These are phyloP conservation scores for Agrilus cyanescens DNA, from an alignment of 2,888 invertebrate species.

Conservation along the genomic window DNA sequence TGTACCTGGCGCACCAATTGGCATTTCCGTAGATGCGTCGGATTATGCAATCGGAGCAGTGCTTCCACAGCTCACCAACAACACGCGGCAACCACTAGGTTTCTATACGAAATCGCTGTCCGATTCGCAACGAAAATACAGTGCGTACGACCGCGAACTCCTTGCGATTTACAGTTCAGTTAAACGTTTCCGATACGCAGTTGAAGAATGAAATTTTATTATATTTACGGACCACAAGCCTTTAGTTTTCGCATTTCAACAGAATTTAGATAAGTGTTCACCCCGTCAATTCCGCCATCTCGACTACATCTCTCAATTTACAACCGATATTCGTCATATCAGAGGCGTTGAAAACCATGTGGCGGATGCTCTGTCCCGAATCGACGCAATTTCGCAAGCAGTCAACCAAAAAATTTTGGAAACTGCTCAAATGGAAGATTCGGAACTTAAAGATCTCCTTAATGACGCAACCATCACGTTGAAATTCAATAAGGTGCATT, in stretches of 20 bases:
- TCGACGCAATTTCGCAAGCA: too few relatives aligned
- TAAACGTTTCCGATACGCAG: conserved; percentile 23
- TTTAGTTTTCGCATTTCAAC: conserved; percentile 22
- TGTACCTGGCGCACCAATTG: background rate
- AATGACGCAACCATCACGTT: too few relatives aligned
- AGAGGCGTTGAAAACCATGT: too few relatives aligned
- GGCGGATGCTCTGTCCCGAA: too few relatives aligned
- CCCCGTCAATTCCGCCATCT: conserved; percentile 26
- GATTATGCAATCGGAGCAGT: conserved; percentile 26
- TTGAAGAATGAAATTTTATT: conserved; percentile 24
- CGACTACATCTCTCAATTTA: conserved; percentile 26
- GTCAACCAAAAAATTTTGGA: too few relatives aligned
- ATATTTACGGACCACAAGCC: conserved; percentile 28
- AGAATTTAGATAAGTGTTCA: conserved; percentile 19
- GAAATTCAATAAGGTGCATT: too few relatives aligned
- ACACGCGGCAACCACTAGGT: conserved; percentile 23
- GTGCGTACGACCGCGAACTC: conserved; percentile 28
- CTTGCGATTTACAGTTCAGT: conserved; percentile 25
- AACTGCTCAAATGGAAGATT: too few relatives aligned
- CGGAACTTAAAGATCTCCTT: too few relatives aligned
- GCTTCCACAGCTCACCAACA: conserved; percentile 22
- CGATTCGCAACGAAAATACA: conserved; percentile 19
- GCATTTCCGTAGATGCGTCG: conserved; percentile 24
- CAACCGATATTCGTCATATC: conserved; percentile 19
- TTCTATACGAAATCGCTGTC: too few relatives aligned